Base-by-base conservation (phyloP, 2,888 invertebrate species). In the Meteorus cinctellus region DNA sequence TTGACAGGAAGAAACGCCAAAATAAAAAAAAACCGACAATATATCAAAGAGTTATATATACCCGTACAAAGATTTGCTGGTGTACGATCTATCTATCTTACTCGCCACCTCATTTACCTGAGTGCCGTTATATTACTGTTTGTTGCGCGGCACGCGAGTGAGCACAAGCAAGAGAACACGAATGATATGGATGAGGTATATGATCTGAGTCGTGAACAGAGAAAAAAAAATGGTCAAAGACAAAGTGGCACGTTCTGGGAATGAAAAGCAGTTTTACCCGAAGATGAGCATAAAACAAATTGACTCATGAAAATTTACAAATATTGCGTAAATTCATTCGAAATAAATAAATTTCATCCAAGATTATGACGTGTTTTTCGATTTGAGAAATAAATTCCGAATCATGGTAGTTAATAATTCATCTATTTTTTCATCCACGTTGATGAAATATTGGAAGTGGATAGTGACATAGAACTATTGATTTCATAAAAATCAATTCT, bases 81-180 rank as follows among this genome's bases (percentile, higher is more conserved):
- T 69, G 16, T 29, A 48, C 31, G 34, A 41, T 48, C 68, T 60
- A 74, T 74, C 60, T 62, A 45, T 75, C 71, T 66, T 71, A 14
- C 19, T 66, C 66, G 71, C 65, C 71, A 41, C 45, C 45, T 75
- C 70, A 75, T 75, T 75, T 71, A 70, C 75, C 66, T 75, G 75
- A 75, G 75, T 75, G 75, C 71, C 45, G 62, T 69, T 74, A 51
- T 48, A 12, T 31, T 36, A 62, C n/a, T n/a, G 48, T 16, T 16
- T n/a, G n/a, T n/a, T 48, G 16, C 48, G 8, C 41, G 14, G 48
- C 14, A 16, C 48, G n/a, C 48, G 48, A 48, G n/a, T 72, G 71
- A 6, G 34, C 5, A 34, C 34, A 34, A 34, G 60, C 29, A 29
- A 59, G 74, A 74, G 27, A 68, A 45, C 51, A 14, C 51, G 16